Conservation (phyloP, 2,113 vertebrate species). For the Gavialis gangeticus region DNA sequence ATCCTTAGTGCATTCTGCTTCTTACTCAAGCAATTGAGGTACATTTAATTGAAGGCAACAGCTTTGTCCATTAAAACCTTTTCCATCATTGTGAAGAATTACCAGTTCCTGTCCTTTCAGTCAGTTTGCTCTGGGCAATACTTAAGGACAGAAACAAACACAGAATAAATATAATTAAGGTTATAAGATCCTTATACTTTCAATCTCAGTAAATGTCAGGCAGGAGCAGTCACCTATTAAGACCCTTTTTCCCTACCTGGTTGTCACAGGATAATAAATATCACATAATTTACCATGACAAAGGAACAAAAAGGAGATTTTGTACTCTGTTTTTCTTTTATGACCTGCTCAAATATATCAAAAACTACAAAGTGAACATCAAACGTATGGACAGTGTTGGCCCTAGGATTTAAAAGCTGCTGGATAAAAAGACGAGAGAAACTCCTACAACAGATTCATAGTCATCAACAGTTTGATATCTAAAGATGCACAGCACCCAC, state of each 20-base stretch:
- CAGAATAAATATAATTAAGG: not conserved
- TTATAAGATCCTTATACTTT: not conserved
- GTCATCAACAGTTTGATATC: not conserved
- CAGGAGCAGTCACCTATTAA: not conserved
- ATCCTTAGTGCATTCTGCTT: not conserved
- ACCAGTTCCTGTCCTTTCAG: not conserved
- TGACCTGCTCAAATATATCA: not conserved
- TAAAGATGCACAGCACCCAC: not conserved
- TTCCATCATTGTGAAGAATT: not conserved
- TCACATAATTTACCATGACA: accelerated
- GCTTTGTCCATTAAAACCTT: not conserved
- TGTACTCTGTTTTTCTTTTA: not conserved
- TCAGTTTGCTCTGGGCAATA: not conserved
- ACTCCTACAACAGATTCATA: not conserved
- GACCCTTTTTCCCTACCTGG: not conserved
- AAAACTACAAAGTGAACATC: not conserved
- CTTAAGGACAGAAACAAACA: not conserved
- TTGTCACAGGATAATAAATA: not conserved
- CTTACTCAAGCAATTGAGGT: not conserved
- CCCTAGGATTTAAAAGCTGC: conserved; percentile 4
- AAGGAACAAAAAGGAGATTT: not conserved
- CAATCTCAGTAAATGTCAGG: not conserved
- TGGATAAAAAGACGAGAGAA: not conserved
- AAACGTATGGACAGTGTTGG: not conserved
- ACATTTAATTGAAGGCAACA: not conserved